Percentiles rank a stretch among this genome's conserved stretches.
Evolutionary conservation across 2,797 vertebrate genomes (phyloP).

Genomic region (Pangasius mekongensis): DNA sequence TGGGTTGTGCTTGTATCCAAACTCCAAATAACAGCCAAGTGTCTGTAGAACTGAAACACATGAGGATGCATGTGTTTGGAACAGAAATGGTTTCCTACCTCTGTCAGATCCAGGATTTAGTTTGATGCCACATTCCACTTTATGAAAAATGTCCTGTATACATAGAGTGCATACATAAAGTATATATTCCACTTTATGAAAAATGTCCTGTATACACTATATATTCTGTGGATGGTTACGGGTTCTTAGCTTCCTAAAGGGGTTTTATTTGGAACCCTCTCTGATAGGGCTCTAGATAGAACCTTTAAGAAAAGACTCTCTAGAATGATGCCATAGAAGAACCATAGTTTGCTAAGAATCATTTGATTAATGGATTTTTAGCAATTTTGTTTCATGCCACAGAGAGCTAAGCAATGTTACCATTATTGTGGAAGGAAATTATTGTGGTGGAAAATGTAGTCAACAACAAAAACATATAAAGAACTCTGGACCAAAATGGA

Average conservation of each 20-base stretch:
- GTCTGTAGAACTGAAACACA: constrained; percentile 3
- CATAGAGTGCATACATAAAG: not conserved
- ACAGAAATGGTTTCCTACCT: constrained; percentile 6
- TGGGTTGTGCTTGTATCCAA: constrained; percentile 19
- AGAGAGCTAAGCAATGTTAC: not conserved
- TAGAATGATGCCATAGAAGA: not conserved
- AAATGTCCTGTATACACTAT: not conserved
- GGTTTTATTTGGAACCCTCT: not conserved
- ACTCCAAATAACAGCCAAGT: constrained; percentile 30
- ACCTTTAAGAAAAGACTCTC: not conserved
- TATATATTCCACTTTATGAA: not conserved
- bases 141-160: not conserved
- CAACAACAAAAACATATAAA: not conserved
- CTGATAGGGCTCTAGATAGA: not conserved
- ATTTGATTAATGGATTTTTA: not conserved
- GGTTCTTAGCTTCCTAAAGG: not conserved
- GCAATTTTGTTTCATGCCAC: not conserved
- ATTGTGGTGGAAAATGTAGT: not conserved
- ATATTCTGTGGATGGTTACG: not conserved
- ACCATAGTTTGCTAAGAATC: not conserved
- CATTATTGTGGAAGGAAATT: not conserved
- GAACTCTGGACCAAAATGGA: too few species aligned
- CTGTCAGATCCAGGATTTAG: not conserved
- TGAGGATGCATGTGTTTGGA: constrained; percentile 11
- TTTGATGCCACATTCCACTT: not conserved